Conservation (phyloP, 2,888 invertebrate genomes). For the Ctena decussata region DNA sequence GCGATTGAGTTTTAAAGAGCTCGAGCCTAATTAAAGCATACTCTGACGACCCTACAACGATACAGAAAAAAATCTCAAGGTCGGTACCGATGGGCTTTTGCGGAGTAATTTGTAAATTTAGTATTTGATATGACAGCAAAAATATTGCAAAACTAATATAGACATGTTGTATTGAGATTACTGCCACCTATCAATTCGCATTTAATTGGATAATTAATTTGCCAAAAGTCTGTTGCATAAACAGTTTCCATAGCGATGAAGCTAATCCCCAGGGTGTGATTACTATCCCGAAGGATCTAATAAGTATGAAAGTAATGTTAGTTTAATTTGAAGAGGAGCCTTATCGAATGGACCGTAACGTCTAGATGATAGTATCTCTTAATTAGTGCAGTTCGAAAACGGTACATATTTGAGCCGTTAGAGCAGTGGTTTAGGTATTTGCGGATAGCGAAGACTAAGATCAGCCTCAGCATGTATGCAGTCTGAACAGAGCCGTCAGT, state of each 20-base stretch:
- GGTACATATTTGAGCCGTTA: too few species aligned
- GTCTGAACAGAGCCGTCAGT: too few species aligned
- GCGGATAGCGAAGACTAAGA: too few species aligned
- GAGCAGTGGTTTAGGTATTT: too few species aligned
- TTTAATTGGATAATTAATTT: slow-evolving; percentile 66
- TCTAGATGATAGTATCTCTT: background rate
- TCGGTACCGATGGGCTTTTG: too few species aligned
- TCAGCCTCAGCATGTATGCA: too few species aligned
- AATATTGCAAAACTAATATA: slow-evolving; percentile 10
- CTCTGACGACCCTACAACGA: too few species aligned
- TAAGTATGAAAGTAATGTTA: slow-evolving; percentile 8
- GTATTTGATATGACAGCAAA: background rate
- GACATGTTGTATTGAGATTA: slow-evolving; percentile 4
- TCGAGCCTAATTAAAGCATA: too few species aligned
- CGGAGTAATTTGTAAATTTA: background rate
- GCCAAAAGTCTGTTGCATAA: slow-evolving; percentile 53
- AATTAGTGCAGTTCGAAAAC: background rate
- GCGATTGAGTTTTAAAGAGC: too few species aligned
- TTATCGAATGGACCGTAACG: slow-evolving; percentile 15
- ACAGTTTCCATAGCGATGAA: slow-evolving; percentile 49
- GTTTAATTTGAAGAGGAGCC: slow-evolving; percentile 1
- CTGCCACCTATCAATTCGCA: slow-evolving; percentile 29
- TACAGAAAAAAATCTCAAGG: too few species aligned
- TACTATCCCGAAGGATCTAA: slow-evolving; percentile 38
- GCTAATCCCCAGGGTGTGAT: slow-evolving; percentile 42